Evolutionary conservation across 2,888 invertebrate genomes (phyloP).

Genomic region (Baronia brevicornis): DNA sequence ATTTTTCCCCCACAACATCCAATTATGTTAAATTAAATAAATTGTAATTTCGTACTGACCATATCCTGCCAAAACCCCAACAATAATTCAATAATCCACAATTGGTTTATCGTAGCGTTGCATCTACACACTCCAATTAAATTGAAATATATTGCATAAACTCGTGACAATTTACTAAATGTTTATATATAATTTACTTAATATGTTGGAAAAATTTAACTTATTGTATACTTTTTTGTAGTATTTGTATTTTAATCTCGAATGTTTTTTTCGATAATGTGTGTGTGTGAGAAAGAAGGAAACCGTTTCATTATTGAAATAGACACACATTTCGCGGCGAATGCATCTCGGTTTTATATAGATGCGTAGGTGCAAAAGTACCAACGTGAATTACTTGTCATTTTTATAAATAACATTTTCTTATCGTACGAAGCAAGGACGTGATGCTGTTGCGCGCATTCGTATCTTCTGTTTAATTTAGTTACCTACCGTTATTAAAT

Average conservation of each 20-base stretch:
- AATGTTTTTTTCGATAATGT: no score
- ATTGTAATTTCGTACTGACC: slow-evolving; percentile 16
- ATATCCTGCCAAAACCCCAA: slow-evolving; percentile 32
- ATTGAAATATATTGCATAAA: slow-evolving; percentile 28
- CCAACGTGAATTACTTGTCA: slow-evolving; percentile 27
- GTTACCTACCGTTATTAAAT: slow-evolving; percentile 12
- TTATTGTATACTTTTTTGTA: no score
- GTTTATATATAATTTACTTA: slow-evolving; percentile 2
- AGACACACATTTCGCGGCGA: no score
- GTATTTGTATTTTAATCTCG: no score
- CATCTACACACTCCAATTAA: slow-evolving; percentile 24
- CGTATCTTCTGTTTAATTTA: slow-evolving; percentile 27
- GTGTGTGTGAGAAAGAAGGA: no score
- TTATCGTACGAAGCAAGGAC: slow-evolving; percentile 57
- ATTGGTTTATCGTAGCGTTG: slow-evolving; percentile 28
- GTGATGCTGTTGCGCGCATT: slow-evolving; percentile 38
- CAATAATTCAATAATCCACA: slow-evolving; percentile 25
- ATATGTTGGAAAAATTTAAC: no score
- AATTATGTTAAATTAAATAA: slow-evolving; percentile 13
- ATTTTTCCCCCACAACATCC: slow-evolving; percentile 21
- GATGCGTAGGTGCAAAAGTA: slow-evolving; percentile 28
- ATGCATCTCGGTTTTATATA: slow-evolving; percentile 16
- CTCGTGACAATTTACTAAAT: neutral
- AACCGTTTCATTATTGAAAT: no score
- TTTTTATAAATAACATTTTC: slow-evolving; percentile 49